phyloP scores from a whole-genome alignment of 2,113 vertebrate species.

The Dryoscopus gambensis region DNA sequence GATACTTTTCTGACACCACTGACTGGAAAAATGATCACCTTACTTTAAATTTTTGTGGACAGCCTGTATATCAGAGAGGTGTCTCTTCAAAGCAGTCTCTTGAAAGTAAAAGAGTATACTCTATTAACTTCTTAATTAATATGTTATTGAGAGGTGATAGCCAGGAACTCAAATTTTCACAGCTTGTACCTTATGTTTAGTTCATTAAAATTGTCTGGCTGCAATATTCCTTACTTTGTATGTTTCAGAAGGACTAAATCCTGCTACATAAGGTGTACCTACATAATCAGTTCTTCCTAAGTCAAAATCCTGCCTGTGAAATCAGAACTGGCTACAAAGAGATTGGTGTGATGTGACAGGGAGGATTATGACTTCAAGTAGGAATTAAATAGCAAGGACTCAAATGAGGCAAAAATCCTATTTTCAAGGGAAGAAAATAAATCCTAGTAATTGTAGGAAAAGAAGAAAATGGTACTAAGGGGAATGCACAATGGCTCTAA shows the following conservation, averaged over 20 bases:
- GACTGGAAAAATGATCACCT: background rate
- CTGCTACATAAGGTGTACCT: background rate
- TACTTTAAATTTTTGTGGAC: background rate
- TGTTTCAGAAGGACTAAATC: background rate
- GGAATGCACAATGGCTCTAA: background rate
- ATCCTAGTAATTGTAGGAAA: constrained; percentile 35
- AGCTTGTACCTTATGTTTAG: background rate
- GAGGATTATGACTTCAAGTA: constrained; percentile 55
- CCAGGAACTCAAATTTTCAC: background rate
- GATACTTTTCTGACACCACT: background rate
- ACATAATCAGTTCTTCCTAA: constrained; percentile 18
- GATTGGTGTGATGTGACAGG: constrained; percentile 38
- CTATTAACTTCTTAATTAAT: background rate
- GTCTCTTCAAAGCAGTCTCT: background rate
- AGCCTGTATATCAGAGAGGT: background rate
- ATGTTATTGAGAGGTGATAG: background rate
- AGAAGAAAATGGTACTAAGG: background rate
- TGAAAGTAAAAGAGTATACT: background rate
- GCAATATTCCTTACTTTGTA: background rate
- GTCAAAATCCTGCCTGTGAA: constrained; percentile 48
- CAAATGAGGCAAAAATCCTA: constrained; percentile 21
- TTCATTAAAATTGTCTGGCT: background rate
- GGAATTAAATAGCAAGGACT: constrained; percentile 41
- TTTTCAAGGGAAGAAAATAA: constrained; percentile 47
- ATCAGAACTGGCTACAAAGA: constrained; percentile 43